phyloP scores from a whole-genome alignment of 1,140 invertebrate genomes.

The Macrosteles quadrilineatus region DNA sequence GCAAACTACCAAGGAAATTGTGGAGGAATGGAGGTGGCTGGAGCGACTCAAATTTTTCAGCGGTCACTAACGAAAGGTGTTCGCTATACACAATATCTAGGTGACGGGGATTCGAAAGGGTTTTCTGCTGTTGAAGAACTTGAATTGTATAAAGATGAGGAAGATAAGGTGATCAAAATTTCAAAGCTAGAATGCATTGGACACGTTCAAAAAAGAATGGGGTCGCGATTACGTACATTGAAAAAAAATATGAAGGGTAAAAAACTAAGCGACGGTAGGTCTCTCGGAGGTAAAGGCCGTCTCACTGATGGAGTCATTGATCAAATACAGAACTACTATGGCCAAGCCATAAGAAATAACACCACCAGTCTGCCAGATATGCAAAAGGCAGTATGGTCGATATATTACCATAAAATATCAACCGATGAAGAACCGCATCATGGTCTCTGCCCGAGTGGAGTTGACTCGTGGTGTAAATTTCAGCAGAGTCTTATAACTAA shows the following conservation, averaged over 20 bases:
- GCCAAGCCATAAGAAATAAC: too few relatives aligned
- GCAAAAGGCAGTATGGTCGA: constrained; percentile 32
- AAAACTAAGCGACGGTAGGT: constrained; percentile 3
- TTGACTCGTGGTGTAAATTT: constrained; percentile 29
- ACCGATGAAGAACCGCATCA: constrained; percentile 29
- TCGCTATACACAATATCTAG: constrained; percentile 32
- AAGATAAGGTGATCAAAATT: too few relatives aligned
- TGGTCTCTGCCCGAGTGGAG: constrained; percentile 24
- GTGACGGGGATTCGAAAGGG: constrained; percentile 35
- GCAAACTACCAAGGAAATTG: constrained; percentile 9
- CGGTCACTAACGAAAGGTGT: neutral
- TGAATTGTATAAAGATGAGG: constrained; percentile 28
- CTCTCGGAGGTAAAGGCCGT: constrained; percentile 32
- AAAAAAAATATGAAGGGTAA: neutral
- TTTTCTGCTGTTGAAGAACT: constrained; percentile 9
- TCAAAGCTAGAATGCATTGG: too few relatives aligned
- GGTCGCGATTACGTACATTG: neutral
- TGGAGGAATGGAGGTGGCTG: neutral
- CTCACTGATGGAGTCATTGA: constrained; percentile 10
- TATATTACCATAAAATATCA: constrained; percentile 30
- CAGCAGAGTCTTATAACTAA: too few relatives aligned
- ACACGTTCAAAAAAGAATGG: constrained; percentile 5
- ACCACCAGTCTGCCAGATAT: too few relatives aligned
- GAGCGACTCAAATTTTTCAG: neutral
- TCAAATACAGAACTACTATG: constrained; percentile 7